Percentiles rank a stretch among this genome's conserved stretches.
phyloP scores from a whole-genome alignment of 2,888 invertebrate genomes.

The Athripsodes cinereus region DNA sequence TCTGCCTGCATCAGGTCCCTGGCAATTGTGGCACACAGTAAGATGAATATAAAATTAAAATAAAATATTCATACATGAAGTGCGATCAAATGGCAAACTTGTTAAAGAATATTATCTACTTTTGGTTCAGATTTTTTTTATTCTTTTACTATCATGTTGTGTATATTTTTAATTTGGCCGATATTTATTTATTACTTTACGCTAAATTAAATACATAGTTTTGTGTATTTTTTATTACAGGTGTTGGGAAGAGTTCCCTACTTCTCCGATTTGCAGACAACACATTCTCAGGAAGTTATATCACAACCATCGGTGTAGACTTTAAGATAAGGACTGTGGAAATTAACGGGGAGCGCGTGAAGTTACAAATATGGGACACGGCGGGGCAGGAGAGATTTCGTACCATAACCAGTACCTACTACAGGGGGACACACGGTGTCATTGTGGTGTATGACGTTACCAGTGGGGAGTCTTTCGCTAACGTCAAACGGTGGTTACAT shows the following conservation, averaged over 20 bases:
- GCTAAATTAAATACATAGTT: too few species aligned
- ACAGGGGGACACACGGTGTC: slow-evolving; percentile 98
- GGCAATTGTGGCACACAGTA: too few species aligned
- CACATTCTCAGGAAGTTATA: slow-evolving; percentile 95
- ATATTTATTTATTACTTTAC: too few species aligned
- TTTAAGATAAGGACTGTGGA: slow-evolving; percentile 98
- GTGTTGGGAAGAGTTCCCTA: slow-evolving; percentile 97
- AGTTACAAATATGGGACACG: slow-evolving; percentile 97
- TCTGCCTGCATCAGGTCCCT: too few species aligned
- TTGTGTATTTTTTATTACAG: slow-evolving; percentile 47
- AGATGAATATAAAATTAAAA: too few species aligned
- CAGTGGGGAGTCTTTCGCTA: slow-evolving; percentile 97
- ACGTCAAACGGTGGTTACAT: slow-evolving; percentile 97
- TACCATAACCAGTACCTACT: slow-evolving; percentile 99
- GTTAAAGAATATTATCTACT: too few species aligned
- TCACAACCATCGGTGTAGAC: slow-evolving; percentile 99
- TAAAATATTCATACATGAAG: too few species aligned
- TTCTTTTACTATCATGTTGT: too few species aligned
- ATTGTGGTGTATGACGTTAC: slow-evolving; percentile 99
- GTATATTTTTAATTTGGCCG: too few species aligned
- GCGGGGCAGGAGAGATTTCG: slow-evolving; percentile 96
- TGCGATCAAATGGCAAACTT: too few species aligned
- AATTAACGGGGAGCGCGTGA: slow-evolving; percentile 84
- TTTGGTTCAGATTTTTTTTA: too few species aligned
- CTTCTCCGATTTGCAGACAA: slow-evolving; percentile 96